Evolutionary conservation across 2,888 invertebrate genomes (phyloP), one percentile per base, ranked within the genome.

Genomic region (Amorpha juglandis): DNA sequence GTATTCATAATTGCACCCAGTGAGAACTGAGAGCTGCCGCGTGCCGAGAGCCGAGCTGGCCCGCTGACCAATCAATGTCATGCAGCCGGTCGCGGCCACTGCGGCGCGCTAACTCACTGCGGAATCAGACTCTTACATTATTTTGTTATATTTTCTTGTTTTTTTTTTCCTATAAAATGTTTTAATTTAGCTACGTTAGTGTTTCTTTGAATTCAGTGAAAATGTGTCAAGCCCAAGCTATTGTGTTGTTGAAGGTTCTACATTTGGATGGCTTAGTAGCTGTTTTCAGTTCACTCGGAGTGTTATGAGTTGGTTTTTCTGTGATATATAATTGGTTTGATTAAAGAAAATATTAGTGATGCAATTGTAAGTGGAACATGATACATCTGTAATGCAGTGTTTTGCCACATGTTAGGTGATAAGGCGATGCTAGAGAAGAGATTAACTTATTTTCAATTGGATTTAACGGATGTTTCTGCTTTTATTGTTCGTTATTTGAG

Each of bases 51-150:
- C 14, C 14, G 21, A 64, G 63, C 42, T 35, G 51, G 51, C 51
- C 16, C 35, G 50, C 21, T 71, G 68, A 68, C 71, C 69, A 76
- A 78, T 78, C 77, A 74, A 74, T 76, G 74, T 64, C 65, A 71
- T 73, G 76, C 76, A 66, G 63, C 55, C 38, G 38, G 27, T 27
- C 27, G 63, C 35, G 42, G 21, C 14, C 64, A 62, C 63, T 67
- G 70, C 68, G 35, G 67, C 58, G 38, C 51, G 69, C 38, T 65
- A 48, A 11, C 14, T 11, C 48, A 58, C 47, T 67, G 47, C 67
- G 70, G 71, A 68, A 21, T 45, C 50, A 50, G 68, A 55, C 69
- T 58, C 62, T 53, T 33, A 33, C 7, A 45, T n/a, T 16, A 35
- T 9, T 35, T 35, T 55, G n/a, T 16, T 55, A 38, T 64, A 45